A percentile compares a stretch with the other conserved stretches of the same genome.
phyloP scores from a whole-genome alignment of 2,888 invertebrate genomes.

The Drosophila setosimentum region DNA sequence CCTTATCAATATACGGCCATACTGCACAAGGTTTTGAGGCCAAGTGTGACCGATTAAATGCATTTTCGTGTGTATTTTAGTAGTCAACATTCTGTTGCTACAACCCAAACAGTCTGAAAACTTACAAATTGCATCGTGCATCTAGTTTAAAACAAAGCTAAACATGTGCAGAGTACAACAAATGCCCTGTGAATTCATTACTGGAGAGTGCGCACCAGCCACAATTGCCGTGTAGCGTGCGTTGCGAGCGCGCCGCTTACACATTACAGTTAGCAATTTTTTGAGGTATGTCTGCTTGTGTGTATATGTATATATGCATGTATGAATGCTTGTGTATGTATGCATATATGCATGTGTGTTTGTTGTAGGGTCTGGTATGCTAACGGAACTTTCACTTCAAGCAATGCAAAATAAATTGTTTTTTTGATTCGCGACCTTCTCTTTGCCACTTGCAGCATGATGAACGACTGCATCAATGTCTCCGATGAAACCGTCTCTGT shows the following conservation, averaged over 20 bases:
- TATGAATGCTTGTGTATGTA: constrained; percentile 5
- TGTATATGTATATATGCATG: not conserved
- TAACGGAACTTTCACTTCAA: constrained; percentile 60
- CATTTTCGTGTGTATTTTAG: constrained; percentile 52
- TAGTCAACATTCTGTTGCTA: constrained; percentile 45
- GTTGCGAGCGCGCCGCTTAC: constrained; percentile 31
- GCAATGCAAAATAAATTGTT: constrained; percentile 12
- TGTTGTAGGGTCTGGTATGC: constrained; percentile 27
- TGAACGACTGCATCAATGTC: constrained; percentile 44
- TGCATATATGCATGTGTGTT: constrained; percentile 6
- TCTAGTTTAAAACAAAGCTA: constrained; percentile 19
- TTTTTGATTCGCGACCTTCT: constrained; percentile 33
- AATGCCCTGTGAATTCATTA: constrained; percentile 28
- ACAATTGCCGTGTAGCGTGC: constrained; percentile 31
- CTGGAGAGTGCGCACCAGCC: constrained; percentile 21
- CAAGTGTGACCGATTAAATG: constrained; percentile 46
- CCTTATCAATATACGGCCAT: constrained; percentile 15
- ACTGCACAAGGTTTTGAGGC: constrained; percentile 11
- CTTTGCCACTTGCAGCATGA: constrained; percentile 42
- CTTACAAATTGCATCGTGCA: constrained; percentile 21
- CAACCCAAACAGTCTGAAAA: constrained; percentile 41
- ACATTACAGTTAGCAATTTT: constrained; percentile 40
- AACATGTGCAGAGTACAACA: constrained; percentile 40
- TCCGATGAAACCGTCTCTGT: constrained; percentile 29
- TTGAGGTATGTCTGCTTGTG: constrained; percentile 39